Evolutionary conservation across 2,113 vertebrate species (phyloP), one percentile per base, ranked within the genome.

Genomic region (Anser cygnoides): DNA sequence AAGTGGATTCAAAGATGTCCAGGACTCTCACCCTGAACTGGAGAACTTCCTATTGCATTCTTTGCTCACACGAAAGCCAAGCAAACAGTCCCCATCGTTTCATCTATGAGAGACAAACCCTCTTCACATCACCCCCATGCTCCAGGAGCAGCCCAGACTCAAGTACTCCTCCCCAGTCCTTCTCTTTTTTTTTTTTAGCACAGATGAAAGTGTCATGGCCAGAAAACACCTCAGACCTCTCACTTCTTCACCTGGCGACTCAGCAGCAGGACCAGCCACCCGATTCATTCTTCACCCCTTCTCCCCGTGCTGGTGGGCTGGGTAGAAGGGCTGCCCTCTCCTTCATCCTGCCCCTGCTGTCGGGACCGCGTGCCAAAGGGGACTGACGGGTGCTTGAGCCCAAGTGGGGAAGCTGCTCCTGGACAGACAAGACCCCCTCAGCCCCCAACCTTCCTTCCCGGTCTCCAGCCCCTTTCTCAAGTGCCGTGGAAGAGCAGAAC

Each of bases 1-100:
- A 73, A 97, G 93, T 97, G 95, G 62, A 85, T 92, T 92, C 71
- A 70, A n/a, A 97, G 58, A 76, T 62, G 70, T 44, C 94, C 91
- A 89, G 55, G 77, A 70, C 71, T 95, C 84, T 95, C 89, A 87
- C 54, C 41, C 87, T 89, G 84, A 93, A 89, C 44, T 67, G 39
- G n/a, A 93, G 62, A 73, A 79, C 54, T 95, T 96, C 91, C 54
- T 79, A 9, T 82, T 76, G 79, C 44, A 37, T 62, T 97, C 84
- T 93, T 94, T 85, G 29, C 72, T 95, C 78, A 37, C 91, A 62
- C n/a, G 93, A 95, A 84, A 92, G 87, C 62, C 80, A 65, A 91
- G 59, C 10, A 89, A 90, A 12, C 19, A 20, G 77, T 84, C 54
- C 35, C 43, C 43, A 87, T 85, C 70, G 37, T 84, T 91, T 85